Conservation (phyloP, 2,888 invertebrate genomes). For the Patella depressa region DNA sequence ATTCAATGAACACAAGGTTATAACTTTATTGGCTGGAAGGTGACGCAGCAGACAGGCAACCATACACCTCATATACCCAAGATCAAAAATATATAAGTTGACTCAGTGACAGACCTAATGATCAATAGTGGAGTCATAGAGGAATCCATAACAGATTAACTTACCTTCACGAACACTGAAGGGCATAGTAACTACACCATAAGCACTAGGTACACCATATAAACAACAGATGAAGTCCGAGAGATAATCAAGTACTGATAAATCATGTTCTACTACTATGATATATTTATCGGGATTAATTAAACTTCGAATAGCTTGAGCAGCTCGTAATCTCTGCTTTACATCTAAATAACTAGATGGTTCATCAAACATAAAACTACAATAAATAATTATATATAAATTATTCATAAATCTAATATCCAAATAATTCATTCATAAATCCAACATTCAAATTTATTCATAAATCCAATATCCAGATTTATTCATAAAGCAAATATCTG, state of each 20-base stretch:
- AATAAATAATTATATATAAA: conserved; percentile 15
- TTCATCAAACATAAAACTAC: conserved; percentile 97
- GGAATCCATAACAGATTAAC: background rate
- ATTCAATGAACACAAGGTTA: no score
- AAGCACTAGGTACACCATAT: conserved; percentile 98
- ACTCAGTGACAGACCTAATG: no score
- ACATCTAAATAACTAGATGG: conserved; percentile 99
- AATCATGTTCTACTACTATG: conserved; percentile 98
- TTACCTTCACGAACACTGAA: conserved; percentile 98
- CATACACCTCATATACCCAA: no score
- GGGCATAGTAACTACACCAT: conserved; percentile 99
- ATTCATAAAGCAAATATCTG: background rate
- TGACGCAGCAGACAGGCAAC: no score
- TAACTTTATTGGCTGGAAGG: no score
- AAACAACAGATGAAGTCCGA: conserved; percentile 99
- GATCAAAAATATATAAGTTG: no score
- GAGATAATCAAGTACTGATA: conserved; percentile 97
- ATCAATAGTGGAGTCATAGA: no score
- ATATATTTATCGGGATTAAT: conserved; percentile 96
- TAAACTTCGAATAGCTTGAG: conserved; percentile 87
- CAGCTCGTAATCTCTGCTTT: conserved; percentile 97
- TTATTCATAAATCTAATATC: no score
- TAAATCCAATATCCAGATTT: background rate
- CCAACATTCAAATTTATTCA: background rate
- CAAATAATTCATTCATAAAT: no score